These are phyloP conservation scores for Drosophila prostipennis DNA, from an alignment of 2,888 invertebrate genomes.

Conservation along the genomic window DNA sequence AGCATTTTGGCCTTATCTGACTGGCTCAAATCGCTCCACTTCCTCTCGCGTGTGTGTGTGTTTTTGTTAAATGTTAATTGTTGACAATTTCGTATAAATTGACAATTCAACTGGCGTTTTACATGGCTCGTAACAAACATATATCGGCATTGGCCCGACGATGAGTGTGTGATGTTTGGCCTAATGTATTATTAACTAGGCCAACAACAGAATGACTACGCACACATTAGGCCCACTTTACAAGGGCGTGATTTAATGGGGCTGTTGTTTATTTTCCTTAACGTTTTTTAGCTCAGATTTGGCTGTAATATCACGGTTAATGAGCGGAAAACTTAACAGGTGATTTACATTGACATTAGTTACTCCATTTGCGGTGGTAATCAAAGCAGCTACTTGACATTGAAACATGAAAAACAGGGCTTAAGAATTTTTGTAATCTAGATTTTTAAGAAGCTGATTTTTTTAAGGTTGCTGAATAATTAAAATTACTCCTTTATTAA, in stretches of 20 bases:
- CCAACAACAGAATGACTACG: constrained; percentile 57
- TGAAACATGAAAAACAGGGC: not conserved
- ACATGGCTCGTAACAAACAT: constrained; percentile 48
- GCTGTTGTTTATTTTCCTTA: constrained; percentile 27
- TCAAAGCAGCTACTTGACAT: constrained; percentile 12
- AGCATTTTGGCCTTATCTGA: constrained; percentile 65
- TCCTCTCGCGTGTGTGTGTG: constrained; percentile 29
- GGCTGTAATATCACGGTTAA: constrained; percentile 28
- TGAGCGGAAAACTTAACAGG: constrained; percentile 44
- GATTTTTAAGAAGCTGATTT: not conserved
- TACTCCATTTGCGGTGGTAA: constrained; percentile 21
- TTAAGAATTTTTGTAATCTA: not conserved
- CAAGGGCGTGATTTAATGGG: constrained; percentile 68
- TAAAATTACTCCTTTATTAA: no score
- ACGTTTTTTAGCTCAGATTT: constrained; percentile 4
- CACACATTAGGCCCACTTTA: constrained; percentile 55
- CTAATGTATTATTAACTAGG: constrained; percentile 61
- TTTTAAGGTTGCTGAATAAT: no score
- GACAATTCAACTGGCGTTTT: constrained; percentile 72
- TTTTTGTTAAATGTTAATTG: constrained; percentile 37
- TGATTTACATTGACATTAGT: constrained; percentile 41
- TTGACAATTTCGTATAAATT: constrained; percentile 59
- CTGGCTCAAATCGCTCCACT: constrained; percentile 39
- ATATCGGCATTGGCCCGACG: constrained; percentile 50
- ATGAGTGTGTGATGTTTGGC: constrained; percentile 37